Evolutionary conservation across 2,113 vertebrate species (phyloP).

Genomic region (Tetrao urogallus): DNA sequence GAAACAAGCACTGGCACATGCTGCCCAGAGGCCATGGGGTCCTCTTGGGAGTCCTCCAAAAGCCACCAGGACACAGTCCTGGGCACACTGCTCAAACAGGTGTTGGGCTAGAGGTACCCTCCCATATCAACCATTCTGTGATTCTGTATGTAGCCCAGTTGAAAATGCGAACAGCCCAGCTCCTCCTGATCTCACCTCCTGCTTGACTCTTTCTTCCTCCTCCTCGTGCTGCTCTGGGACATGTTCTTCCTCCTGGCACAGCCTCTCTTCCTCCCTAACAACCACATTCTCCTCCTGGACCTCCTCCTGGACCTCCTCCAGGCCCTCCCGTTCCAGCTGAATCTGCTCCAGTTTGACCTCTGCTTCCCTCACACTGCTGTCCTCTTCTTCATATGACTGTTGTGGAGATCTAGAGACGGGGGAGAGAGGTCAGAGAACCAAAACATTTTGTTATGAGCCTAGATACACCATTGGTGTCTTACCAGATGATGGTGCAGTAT

Average conservation of each 20-base stretch:
- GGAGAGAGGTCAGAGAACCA: not conserved
- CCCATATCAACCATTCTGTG: not conserved
- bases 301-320: slow-evolving; percentile 68
- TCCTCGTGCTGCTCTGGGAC: slow-evolving; percentile 61
- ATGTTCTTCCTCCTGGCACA: slow-evolving; percentile 65
- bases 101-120: not conserved
- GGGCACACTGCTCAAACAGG: not conserved
- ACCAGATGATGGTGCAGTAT: not conserved
- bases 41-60: not conserved
- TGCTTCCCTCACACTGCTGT: slow-evolving; percentile 61
- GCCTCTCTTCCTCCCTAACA: slow-evolving; percentile 77
- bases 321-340: slow-evolving; percentile 61
- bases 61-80: not conserved
- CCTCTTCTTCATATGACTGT: slow-evolving; percentile 42
- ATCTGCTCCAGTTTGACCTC: slow-evolving; percentile 82
- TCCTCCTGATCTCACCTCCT: slow-evolving; percentile 76
- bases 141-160: not conserved
- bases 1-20: not conserved
- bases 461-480: not conserved
- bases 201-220: slow-evolving; percentile 68
- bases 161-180: not conserved
- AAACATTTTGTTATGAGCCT: not conserved
- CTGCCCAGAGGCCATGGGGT: not conserved
- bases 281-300: slow-evolving; percentile 72
- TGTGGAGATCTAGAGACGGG: slow-evolving; percentile 17